Evolutionary conservation across 1,140 invertebrate genomes (phyloP).

Genomic region (Pygmarrhopalites habei): DNA sequence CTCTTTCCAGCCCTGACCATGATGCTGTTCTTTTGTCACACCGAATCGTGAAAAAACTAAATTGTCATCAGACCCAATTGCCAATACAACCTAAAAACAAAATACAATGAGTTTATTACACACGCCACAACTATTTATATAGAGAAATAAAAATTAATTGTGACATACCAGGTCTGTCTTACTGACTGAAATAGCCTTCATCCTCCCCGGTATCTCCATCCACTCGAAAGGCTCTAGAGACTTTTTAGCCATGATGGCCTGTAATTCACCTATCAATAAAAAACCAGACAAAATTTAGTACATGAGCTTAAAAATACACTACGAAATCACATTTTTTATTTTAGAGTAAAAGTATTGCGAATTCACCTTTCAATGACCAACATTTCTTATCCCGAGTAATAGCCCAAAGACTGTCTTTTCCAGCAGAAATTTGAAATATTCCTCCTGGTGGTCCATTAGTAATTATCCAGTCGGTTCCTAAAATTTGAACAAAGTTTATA

Average conservation of each 20-base stretch:
- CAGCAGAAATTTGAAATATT: constrained; percentile 69
- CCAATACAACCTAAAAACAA: constrained; percentile 27
- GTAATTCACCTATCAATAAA: too few species aligned
- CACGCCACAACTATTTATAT: background rate
- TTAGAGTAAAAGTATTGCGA: constrained; percentile 9
- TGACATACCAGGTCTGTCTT: constrained; percentile 73
- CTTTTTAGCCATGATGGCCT: background rate
- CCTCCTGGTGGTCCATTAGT: constrained; percentile 57
- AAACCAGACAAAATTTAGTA: too few species aligned
- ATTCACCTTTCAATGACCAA: constrained; percentile 30
- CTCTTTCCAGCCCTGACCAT: constrained; percentile 35
- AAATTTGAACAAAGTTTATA: background rate
- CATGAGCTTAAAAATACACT: too few species aligned
- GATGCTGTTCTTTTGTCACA: constrained; percentile 30
- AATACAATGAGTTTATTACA: background rate
- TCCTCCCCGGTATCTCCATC: constrained; percentile 60
- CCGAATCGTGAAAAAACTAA: constrained; percentile 17
- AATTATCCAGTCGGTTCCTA: constrained; percentile 58
- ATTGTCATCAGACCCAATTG: constrained; percentile 24
- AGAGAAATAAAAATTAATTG: background rate
- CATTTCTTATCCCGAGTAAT: constrained; percentile 60
- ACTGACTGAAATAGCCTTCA: constrained; percentile 72
- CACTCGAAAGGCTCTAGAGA: constrained; percentile 59
- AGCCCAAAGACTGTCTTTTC: constrained; percentile 78
- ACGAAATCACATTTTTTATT: too few species aligned